Evolutionary conservation across 2,888 invertebrate genomes (phyloP).

Genomic region (Boloria euphrosyne): DNA sequence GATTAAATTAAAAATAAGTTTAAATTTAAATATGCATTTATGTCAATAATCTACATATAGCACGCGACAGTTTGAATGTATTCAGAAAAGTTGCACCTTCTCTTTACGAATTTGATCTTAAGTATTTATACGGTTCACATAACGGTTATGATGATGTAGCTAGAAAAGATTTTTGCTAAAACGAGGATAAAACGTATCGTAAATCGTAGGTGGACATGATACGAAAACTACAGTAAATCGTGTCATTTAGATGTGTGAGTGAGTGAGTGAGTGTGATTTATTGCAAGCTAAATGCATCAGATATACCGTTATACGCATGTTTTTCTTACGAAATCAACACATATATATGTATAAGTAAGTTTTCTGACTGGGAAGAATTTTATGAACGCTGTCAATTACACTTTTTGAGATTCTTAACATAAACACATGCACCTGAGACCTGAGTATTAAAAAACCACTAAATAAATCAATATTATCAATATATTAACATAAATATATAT

Average conservation of each 20-base stretch:
- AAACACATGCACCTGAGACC: too few species aligned
- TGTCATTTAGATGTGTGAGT: slow-evolving; percentile 28
- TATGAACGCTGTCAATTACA: too few species aligned
- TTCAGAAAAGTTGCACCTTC: slow-evolving; percentile 45
- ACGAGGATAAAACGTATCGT: slow-evolving; percentile 50
- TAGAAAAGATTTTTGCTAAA: slow-evolving; percentile 55
- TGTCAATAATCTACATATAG: slow-evolving; percentile 67
- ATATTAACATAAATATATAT: background rate
- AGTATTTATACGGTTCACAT: slow-evolving; percentile 45
- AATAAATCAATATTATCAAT: background rate
- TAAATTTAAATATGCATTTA: slow-evolving; percentile 68
- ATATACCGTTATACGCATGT: too few species aligned
- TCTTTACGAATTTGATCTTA: slow-evolving; percentile 16
- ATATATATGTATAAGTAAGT: too few species aligned
- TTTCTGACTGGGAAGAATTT: too few species aligned
- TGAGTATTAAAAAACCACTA: too few species aligned
- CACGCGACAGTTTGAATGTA: slow-evolving; percentile 51
- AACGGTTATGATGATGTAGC: slow-evolving; percentile 67
- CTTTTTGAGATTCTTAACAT: too few species aligned
- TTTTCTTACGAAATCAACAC: too few species aligned
- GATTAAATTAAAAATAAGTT: slow-evolving; percentile 17
- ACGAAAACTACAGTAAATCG: slow-evolving; percentile 38
- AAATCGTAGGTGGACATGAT: slow-evolving; percentile 59
- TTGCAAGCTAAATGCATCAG: background rate
- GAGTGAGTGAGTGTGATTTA: too few species aligned